A percentile compares a stretch with the other conserved stretches of the same genome.
Conservation (phyloP, 2,888 invertebrate species). For the Xestia sexstrigata region DNA sequence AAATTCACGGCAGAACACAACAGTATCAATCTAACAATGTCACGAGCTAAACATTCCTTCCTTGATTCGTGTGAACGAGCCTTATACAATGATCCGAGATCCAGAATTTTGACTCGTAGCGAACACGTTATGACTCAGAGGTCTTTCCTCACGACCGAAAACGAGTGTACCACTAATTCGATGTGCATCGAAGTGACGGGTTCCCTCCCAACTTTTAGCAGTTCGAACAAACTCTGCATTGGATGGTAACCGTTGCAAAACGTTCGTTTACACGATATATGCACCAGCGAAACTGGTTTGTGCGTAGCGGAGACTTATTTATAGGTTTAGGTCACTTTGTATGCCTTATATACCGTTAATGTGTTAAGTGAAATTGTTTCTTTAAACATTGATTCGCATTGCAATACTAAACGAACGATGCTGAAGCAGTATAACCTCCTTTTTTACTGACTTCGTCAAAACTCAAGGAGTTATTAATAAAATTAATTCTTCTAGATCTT, state of each 20-base stretch:
- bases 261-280: slow-evolving; percentile 12
- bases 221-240: slow-evolving; percentile 30
- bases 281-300: slow-evolving; percentile 62
- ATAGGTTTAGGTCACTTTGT: slow-evolving; percentile 60
- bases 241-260: slow-evolving; percentile 39
- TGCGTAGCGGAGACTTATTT: slow-evolving; percentile 61
- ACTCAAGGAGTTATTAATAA: neutral
- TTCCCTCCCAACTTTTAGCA: neutral
- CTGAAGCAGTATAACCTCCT: neutral
- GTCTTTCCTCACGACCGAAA: slow-evolving; percentile 49
- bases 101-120: slow-evolving; percentile 55
- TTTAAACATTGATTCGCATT: slow-evolving; percentile 22
- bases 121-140: slow-evolving; percentile 65
- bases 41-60: neutral
- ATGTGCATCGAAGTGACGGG: slow-evolving; percentile 15
- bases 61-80: slow-evolving; percentile 31
- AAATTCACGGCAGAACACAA: neutral
- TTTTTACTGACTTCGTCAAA: neutral
- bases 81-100: slow-evolving; percentile 46
- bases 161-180: slow-evolving; percentile 8
- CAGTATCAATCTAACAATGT: neutral
- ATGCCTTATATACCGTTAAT: slow-evolving; percentile 62
- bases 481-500: neutral
- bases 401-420: slow-evolving; percentile 7
- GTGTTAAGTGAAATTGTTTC: slow-evolving; percentile 41